A percentile compares a stretch with the other conserved stretches of the same genome.
Evolutionary conservation across 2,113 vertebrate species (phyloP).

Genomic region (Odocoileus virginianus): DNA sequence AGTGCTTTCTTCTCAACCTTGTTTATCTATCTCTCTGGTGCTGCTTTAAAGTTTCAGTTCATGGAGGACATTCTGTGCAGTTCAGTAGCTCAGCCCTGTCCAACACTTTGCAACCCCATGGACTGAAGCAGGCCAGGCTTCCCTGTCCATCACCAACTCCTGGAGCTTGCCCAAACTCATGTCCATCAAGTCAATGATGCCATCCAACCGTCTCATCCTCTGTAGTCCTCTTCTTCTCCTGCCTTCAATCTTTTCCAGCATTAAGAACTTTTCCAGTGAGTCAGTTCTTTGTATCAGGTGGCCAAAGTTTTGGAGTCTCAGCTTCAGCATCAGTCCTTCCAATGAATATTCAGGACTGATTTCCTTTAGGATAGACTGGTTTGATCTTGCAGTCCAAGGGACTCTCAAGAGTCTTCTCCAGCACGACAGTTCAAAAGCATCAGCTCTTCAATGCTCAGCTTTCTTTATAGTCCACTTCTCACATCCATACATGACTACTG

Average conservation of each 20-base stretch:
- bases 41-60: conserved; percentile 30
- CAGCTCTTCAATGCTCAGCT: not conserved
- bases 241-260: not conserved
- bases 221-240: not conserved
- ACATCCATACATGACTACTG: not conserved
- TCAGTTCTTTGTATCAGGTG: not conserved
- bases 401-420: not conserved
- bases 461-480: not conserved
- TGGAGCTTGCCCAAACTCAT: not conserved
- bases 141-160: not conserved
- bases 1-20: not conserved
- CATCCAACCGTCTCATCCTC: not conserved
- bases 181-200: not conserved
- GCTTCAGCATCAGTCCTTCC: not conserved
- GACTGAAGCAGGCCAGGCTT: not conserved
- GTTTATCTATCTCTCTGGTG: conserved; percentile 34
- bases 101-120: not conserved
- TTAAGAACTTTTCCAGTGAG: not conserved
- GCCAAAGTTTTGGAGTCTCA: not conserved
- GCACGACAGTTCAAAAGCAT: not conserved
- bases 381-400: not conserved
- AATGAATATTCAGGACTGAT: not conserved
- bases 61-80: not conserved
- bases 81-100: not conserved
- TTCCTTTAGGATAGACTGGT: not conserved